phyloP scores from a whole-genome alignment of 2,888 invertebrate genomes.

The Zaprionus bogoriensis region DNA sequence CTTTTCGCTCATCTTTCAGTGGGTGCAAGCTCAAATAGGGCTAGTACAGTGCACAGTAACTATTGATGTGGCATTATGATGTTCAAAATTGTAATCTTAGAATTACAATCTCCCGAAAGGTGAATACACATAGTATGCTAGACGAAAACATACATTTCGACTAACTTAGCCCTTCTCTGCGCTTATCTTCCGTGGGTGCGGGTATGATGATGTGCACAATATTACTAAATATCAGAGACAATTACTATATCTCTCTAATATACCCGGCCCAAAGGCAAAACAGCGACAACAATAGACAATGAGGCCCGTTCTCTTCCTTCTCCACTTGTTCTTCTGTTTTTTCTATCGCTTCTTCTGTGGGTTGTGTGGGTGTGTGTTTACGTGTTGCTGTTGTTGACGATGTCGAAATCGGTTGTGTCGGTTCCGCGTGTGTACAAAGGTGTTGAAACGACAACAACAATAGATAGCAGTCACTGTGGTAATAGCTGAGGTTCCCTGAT shows the following conservation, averaged over 20 bases:
- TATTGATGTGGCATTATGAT: constrained; percentile 32
- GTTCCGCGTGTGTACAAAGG: constrained; percentile 34
- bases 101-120: too few species aligned
- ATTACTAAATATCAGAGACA: constrained; percentile 48
- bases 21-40: too few species aligned
- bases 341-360: constrained; percentile 35
- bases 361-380: constrained; percentile 26
- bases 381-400: constrained; percentile 34
- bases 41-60: not conserved
- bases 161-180: too few species aligned
- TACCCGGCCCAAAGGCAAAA: constrained; percentile 24
- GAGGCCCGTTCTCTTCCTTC: constrained; percentile 25
- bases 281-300: constrained; percentile 56
- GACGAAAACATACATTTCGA: too few species aligned
- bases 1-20: too few species aligned
- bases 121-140: too few species aligned
- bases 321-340: constrained; percentile 9
- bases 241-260: constrained; percentile 14
- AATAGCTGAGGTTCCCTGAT: constrained; percentile 35
- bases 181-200: too few species aligned
- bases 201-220: too few species aligned
- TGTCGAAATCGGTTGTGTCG: constrained; percentile 52
- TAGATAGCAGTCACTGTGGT: constrained; percentile 32
- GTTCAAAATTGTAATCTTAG: too few species aligned
- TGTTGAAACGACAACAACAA: constrained; percentile 38